phyloP scores from a whole-genome alignment of 2,113 vertebrate species.

The Rhineura floridana region DNA sequence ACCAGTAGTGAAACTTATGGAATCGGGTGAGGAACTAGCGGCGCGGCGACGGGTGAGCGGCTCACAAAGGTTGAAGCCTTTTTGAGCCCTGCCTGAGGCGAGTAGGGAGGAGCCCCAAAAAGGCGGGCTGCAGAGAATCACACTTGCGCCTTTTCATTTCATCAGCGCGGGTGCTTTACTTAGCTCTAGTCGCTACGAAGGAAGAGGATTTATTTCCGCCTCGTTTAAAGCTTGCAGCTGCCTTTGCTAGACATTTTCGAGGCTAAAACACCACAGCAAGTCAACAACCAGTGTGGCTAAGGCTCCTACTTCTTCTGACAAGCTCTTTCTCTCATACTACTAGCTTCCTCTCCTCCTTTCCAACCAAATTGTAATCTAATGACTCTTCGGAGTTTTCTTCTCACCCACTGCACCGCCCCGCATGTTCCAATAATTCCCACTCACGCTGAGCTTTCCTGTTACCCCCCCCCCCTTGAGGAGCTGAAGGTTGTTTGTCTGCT shows the following conservation, averaged over 20 bases:
- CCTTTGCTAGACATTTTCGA: background rate
- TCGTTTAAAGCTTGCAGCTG: background rate
- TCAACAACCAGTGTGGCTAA: too few relatives aligned
- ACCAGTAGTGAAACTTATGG: background rate
- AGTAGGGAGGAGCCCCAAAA: background rate
- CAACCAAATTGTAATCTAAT: background rate
- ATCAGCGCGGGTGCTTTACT: too few relatives aligned
- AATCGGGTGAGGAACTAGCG: slow-evolving; percentile 14
- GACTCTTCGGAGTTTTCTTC: too few relatives aligned
- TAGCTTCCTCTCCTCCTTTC: background rate
- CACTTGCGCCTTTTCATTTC: too few relatives aligned
- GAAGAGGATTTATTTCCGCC: too few relatives aligned
- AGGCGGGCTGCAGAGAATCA: background rate
- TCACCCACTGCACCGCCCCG: background rate
- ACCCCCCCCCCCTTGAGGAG: background rate
- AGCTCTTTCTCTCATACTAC: background rate
- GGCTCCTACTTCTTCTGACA: background rate
- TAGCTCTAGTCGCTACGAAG: background rate
- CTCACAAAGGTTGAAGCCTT: background rate
- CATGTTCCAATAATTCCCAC: background rate
- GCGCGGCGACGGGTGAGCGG: background rate
- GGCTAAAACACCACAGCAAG: too few relatives aligned
- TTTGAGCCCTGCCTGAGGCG: background rate
- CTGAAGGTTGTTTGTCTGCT: background rate
- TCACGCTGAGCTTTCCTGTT: background rate